A percentile compares a stretch with the other conserved stretches of the same genome.
Conservation (phyloP, 2,888 invertebrate genomes). For the Isoperla grammatica region DNA sequence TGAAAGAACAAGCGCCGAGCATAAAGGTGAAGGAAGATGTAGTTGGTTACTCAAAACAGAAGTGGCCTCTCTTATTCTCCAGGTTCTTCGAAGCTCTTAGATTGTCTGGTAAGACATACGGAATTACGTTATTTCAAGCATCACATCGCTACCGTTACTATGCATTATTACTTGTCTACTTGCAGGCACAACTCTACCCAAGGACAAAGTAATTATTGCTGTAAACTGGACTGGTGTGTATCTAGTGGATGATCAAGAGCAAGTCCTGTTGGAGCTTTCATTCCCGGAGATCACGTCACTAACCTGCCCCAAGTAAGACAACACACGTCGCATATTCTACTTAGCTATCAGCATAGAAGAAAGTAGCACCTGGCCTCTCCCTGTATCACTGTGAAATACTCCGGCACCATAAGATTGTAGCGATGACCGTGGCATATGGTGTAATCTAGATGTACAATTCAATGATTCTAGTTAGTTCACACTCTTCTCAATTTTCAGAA, state of each 20-base stretch:
- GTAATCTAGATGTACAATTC: no score
- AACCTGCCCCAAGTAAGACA: slow-evolving; percentile 48
- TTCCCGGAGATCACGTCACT: slow-evolving; percentile 83
- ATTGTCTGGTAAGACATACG: slow-evolving; percentile 50
- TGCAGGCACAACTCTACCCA: slow-evolving; percentile 53
- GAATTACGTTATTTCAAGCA: no score
- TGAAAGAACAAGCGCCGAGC: slow-evolving; percentile 58
- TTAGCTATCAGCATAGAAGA: no score
- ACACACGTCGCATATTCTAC: not conserved
- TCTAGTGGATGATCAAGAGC: slow-evolving; percentile 87
- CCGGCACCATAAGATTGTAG: no score
- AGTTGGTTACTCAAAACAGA: slow-evolving; percentile 82
- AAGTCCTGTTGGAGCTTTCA: slow-evolving; percentile 78
- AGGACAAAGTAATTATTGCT: slow-evolving; percentile 74
- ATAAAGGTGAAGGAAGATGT: slow-evolving; percentile 81
- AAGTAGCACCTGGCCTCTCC: no score
- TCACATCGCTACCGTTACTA: not conserved
- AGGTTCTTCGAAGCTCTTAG: slow-evolving; percentile 89
- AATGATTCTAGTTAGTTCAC: no score
- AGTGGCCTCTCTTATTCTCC: slow-evolving; percentile 93
- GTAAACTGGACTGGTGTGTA: slow-evolving; percentile 93
- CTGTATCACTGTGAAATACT: no score
- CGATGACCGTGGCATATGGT: no score
- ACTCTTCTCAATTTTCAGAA: no score
- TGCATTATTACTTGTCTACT: not conserved